Evolutionary conservation across 2,797 vertebrate species (phyloP).

Genomic region (Chrysolophus pictus): DNA sequence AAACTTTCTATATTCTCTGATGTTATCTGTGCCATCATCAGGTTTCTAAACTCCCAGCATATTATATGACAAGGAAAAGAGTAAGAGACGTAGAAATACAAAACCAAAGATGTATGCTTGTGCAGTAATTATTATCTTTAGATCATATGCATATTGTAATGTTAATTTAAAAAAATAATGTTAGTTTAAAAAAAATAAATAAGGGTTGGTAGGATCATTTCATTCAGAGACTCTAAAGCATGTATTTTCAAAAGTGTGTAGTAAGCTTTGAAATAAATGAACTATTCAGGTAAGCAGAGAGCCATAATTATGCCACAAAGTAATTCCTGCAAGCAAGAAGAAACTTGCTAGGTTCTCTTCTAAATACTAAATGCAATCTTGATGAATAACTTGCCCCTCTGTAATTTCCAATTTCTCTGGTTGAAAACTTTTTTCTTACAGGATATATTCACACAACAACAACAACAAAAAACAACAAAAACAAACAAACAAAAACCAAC

Average conservation of each 20-base stretch:
- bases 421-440: neutral
- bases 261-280: neutral
- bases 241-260: neutral
- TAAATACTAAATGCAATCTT: neutral
- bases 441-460: neutral
- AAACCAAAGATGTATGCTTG: neutral
- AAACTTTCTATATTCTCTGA: neutral
- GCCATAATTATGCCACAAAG: neutral
- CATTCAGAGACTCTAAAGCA: neutral
- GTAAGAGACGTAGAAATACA: neutral
- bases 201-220: neutral
- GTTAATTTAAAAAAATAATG: neutral
- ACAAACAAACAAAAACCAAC: neutral
- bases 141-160: neutral
- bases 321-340: neutral
- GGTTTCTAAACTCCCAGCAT: neutral
- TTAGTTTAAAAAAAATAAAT: neutral
- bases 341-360: neutral
- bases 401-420: neutral
- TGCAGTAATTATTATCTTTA: neutral
- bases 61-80: neutral
- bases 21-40: neutral
- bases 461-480: neutral
- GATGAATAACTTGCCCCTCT: neutral
- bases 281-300: neutral